Base-by-base conservation (phyloP, 2,888 invertebrate genomes). In the Drosophila rellima region DNA sequence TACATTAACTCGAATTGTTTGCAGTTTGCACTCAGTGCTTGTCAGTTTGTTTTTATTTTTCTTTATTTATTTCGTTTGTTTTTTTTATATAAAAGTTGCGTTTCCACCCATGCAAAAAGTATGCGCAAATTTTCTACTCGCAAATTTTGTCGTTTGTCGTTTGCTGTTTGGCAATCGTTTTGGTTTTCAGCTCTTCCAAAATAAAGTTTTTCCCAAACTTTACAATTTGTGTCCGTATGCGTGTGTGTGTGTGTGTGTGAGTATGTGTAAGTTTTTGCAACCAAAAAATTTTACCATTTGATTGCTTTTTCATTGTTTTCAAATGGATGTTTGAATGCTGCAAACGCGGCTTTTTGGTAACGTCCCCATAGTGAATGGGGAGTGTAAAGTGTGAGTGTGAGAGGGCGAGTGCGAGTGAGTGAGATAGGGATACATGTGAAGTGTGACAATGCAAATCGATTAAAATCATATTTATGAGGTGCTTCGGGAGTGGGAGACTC, bases 241-340 rank as follows among this genome's bases (percentile, higher is more conserved):
- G 48, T 72, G 26, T 17, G 5, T 18, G 40, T 4, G 31, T 42
- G 26, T 73, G 35, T 45, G 26, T 40, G 23, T 48, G 65, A 62
- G 56, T 72, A 45, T 57, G 78, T 55, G 45, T 39, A 65, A 61
- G 77, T 79, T 83, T 66, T 57, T 54, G 56, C 18, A 60, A 52
- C 18, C 45, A 17, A 50, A 67, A 73, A 67, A 63, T 63, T 51
- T 67, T 63, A 68, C 56, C 72, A 81, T 77, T 79, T 85, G 88
- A 85, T 85, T 88, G 84, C 82, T 77, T 82, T 87, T 85, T 82
- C 83, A 88, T 85, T 82, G 88, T 88, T 85, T 88, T 79, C 67
- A 73, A 77, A 80, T 82, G 76, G 68, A 57, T 76, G 64, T 71
- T 80, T 69, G 70, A 78, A 73, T 50, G 70, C 37, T n/a, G 52